Conservation (phyloP, 2,797 vertebrate species). For the Halcyon chelicuti region DNA sequence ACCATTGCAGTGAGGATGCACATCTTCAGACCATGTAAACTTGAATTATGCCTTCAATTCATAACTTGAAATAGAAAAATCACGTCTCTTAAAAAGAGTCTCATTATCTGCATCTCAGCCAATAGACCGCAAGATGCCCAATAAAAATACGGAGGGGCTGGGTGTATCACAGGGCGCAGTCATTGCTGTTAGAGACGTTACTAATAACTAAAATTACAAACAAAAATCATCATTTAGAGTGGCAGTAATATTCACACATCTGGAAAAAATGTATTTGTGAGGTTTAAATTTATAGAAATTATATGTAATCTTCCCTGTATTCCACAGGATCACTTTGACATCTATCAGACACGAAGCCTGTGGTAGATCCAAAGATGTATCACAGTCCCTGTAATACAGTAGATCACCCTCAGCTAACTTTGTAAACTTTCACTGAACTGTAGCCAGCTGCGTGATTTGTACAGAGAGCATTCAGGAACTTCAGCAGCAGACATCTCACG, state of each 20-base stretch:
- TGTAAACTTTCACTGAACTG: not conserved
- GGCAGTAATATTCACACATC: not conserved
- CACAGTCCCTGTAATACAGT: not conserved
- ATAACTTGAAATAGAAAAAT: not conserved
- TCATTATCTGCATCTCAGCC: not conserved
- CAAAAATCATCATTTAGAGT: not conserved
- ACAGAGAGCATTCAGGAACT: not conserved
- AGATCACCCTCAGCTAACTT: not conserved
- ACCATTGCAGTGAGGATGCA: not conserved
- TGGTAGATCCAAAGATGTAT: not conserved
- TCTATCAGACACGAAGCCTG: not conserved
- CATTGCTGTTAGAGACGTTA: not conserved
- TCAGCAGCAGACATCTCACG: not conserved
- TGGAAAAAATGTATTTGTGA: not conserved
- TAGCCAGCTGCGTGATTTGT: not conserved
- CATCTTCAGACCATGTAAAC: not conserved
- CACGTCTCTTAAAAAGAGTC: rapidly evolving
- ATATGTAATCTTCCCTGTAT: not conserved
- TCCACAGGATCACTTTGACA: not conserved
- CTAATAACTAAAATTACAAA: not conserved
- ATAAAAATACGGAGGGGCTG: not conserved
- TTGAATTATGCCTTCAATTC: not conserved
- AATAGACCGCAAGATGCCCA: not conserved
- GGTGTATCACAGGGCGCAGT: not conserved
- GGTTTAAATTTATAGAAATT: not conserved